These are phyloP conservation scores for Megaceryle torquata DNA, from an alignment of 2,113 vertebrate genomes.

Conservation along the genomic window DNA sequence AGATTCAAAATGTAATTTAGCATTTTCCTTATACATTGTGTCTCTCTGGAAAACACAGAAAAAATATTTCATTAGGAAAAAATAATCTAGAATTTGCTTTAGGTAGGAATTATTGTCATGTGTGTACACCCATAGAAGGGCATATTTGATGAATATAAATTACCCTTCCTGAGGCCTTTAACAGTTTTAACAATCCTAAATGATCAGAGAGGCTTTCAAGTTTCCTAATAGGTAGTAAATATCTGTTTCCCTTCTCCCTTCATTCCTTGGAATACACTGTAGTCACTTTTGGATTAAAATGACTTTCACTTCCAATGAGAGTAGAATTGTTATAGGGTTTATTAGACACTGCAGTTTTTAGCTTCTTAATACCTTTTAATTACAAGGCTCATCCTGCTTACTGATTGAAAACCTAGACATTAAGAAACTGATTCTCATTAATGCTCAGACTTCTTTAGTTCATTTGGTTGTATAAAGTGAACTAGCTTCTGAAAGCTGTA, in stretches of 20 bases:
- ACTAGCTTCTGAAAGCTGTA: not conserved
- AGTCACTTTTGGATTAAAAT: not conserved
- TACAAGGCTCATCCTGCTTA: not conserved
- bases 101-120: not conserved
- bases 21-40: not conserved
- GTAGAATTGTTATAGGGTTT: not conserved
- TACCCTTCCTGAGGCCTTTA: not conserved
- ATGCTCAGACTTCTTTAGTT: not conserved
- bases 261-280: not conserved
- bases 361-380: not conserved
- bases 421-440: not conserved
- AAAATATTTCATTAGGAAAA: not conserved
- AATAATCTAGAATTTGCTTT: not conserved
- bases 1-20: not conserved
- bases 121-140: not conserved
- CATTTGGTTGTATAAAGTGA: not conserved
- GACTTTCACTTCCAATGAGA: not conserved
- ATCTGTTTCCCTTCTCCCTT: not conserved
- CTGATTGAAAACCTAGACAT: not conserved
- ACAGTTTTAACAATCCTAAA: not conserved
- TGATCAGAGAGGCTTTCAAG: not conserved
- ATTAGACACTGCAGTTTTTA: not conserved
- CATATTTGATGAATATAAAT: not conserved
- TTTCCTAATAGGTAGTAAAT: not conserved
- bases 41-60: not conserved